Percentiles rank a stretch among this genome's conserved stretches.
Evolutionary conservation across 2,113 vertebrate genomes (phyloP).

Genomic region (Etia nguti): DNA sequence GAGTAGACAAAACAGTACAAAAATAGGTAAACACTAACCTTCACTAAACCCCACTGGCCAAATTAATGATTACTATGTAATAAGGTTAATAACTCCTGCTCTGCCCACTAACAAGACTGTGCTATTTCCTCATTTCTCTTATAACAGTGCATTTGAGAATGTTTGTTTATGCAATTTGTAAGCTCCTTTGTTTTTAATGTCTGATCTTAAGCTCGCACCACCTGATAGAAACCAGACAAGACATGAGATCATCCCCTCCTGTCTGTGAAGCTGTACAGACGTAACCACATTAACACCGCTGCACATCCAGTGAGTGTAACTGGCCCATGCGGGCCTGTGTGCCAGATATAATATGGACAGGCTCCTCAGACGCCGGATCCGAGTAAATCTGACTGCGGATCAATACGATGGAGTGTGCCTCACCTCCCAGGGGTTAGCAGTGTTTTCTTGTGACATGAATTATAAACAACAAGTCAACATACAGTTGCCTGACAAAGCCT

Average conservation of each 20-base stretch:
- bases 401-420: constrained; percentile 12
- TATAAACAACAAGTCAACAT: constrained; percentile 10
- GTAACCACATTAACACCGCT: background rate
- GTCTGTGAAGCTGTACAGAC: background rate
- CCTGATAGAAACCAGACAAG: background rate
- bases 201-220: background rate
- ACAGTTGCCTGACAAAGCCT: background rate
- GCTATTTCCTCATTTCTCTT: background rate
- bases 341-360: background rate
- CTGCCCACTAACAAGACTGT: background rate
- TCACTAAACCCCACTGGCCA: background rate
- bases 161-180: background rate
- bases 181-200: background rate
- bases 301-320: background rate
- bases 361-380: background rate
- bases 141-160: background rate
- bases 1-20: background rate
- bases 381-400: constrained; percentile 12
- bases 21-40: background rate
- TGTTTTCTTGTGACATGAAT: constrained; percentile 52
- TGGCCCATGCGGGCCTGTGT: background rate
- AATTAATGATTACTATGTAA: background rate
- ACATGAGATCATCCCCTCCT: background rate
- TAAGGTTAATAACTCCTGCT: background rate
- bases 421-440: background rate